Percentiles rank a stretch among this genome's conserved stretches.
These are phyloP conservation scores for Hippolais icterina DNA, from an alignment of 2,113 vertebrate genomes.

Conservation along the genomic window DNA sequence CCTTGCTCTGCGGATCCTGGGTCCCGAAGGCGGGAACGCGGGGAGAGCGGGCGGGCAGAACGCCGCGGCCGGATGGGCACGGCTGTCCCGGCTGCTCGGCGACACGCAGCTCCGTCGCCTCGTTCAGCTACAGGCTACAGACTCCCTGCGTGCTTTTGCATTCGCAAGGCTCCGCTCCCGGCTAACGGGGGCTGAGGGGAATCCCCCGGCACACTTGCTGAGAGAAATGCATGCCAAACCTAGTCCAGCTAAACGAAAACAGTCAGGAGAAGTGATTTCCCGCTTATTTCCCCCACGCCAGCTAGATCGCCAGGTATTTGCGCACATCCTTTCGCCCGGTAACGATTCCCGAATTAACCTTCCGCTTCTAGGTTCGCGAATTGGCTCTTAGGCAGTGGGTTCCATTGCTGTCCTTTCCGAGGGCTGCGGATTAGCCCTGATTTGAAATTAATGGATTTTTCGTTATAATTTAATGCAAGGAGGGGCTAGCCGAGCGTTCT, in stretches of 20 bases:
- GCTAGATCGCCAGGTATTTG: neutral
- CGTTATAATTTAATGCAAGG: neutral
- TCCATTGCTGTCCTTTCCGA: neutral
- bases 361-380: neutral
- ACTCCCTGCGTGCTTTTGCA: neutral
- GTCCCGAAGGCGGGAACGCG: neutral
- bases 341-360: conserved; percentile 35
- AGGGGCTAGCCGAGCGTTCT: neutral
- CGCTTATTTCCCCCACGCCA: neutral
- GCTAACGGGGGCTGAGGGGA: neutral
- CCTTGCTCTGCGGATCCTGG: neutral
- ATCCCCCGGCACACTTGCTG: neutral
- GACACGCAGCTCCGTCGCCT: neutral
- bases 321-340: neutral
- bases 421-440: neutral
- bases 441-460: neutral
- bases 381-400: neutral
- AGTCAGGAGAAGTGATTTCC: neutral
- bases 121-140: neutral
- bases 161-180: neutral
- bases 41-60: neutral
- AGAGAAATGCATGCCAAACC: neutral
- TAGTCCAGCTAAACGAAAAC: neutral
- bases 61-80: neutral
- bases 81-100: neutral